Percentiles rank a stretch among this genome's conserved stretches.
phyloP scores from a whole-genome alignment of 1,140 invertebrate species.

The Pseudomyrmex sp. region DNA sequence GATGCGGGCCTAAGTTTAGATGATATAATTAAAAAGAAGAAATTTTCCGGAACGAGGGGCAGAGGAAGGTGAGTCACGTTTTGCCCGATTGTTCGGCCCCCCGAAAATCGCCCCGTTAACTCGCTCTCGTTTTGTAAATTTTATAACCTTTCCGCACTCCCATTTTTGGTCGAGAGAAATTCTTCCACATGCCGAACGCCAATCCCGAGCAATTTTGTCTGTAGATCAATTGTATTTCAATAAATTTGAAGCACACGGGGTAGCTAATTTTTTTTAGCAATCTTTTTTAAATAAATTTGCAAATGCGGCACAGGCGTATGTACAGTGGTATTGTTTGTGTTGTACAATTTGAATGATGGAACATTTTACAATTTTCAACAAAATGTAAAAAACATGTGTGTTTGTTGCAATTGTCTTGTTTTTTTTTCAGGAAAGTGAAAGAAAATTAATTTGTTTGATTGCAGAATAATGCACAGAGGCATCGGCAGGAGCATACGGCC shows the following conservation, averaged over 20 bases:
- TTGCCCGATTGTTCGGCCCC: background rate
- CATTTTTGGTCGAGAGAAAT: background rate
- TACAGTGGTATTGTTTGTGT: too few relatives aligned
- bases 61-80: conserved; percentile 78
- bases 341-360: background rate
- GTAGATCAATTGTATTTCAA: too few relatives aligned
- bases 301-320: too few relatives aligned
- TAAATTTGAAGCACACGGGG: too few relatives aligned
- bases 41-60: conserved; percentile 76
- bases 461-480: conserved; percentile 60
- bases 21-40: conserved; percentile 82
- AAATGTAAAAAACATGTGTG: background rate
- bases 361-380: background rate
- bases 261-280: too few relatives aligned
- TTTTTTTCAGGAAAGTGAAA: background rate
- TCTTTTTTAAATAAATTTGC: too few relatives aligned
- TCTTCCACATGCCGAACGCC: background rate
- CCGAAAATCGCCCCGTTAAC: too few relatives aligned
- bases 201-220: too few relatives aligned
- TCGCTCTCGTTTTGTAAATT: background rate
- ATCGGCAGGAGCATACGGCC: conserved; percentile 70
- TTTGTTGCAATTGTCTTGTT: background rate
- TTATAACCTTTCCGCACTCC: conserved; percentile 30
- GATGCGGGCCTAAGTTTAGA: conserved; percentile 78
- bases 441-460: background rate